These are phyloP conservation scores for Pithys albifrons DNA, from an alignment of 2,113 vertebrate species.

Conservation along the genomic window DNA sequence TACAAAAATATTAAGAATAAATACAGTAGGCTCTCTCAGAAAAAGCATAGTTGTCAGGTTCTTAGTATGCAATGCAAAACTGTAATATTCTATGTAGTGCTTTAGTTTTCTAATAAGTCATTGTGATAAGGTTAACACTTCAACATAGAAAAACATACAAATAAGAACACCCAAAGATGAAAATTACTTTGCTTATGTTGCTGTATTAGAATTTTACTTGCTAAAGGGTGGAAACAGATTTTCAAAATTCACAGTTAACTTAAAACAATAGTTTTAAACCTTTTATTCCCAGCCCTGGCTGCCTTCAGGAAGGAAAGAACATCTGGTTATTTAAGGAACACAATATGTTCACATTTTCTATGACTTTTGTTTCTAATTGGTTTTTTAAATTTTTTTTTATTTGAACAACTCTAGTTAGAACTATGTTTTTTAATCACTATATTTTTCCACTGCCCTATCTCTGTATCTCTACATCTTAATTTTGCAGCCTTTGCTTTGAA, in stretches of 20 bases:
- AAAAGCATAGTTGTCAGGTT: conserved; percentile 66
- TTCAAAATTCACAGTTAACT: conserved; percentile 85
- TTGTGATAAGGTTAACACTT: conserved; percentile 76
- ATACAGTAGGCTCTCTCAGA: conserved; percentile 59
- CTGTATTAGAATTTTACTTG: conserved; percentile 84
- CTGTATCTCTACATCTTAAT: conserved; percentile 56
- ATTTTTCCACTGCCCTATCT: conserved; percentile 72
- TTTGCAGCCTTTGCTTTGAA: conserved; percentile 58
- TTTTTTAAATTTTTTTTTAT: conserved; percentile 77
- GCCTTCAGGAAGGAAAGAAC: conserved; percentile 86
- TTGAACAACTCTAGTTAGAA: conserved; percentile 79
- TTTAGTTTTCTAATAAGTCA: conserved; percentile 76
- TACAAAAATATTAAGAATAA: conserved; percentile 22
- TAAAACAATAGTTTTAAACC: conserved; percentile 87
- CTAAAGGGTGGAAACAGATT: conserved; percentile 86
- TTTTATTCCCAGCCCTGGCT: conserved; percentile 82
- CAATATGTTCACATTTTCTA: conserved; percentile 89
- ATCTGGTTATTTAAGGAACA: conserved; percentile 89
- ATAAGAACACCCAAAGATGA: conserved; percentile 74
- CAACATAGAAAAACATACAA: conserved; percentile 56
- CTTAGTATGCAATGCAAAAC: conserved; percentile 59
- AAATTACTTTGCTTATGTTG: conserved; percentile 81
- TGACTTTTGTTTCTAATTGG: conserved; percentile 91
- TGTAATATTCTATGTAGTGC: conserved; percentile 39
- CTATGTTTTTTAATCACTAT: conserved; percentile 80